These are phyloP conservation scores for Xanthia togata DNA, from an alignment of 2,888 invertebrate genomes.

Conservation along the genomic window DNA sequence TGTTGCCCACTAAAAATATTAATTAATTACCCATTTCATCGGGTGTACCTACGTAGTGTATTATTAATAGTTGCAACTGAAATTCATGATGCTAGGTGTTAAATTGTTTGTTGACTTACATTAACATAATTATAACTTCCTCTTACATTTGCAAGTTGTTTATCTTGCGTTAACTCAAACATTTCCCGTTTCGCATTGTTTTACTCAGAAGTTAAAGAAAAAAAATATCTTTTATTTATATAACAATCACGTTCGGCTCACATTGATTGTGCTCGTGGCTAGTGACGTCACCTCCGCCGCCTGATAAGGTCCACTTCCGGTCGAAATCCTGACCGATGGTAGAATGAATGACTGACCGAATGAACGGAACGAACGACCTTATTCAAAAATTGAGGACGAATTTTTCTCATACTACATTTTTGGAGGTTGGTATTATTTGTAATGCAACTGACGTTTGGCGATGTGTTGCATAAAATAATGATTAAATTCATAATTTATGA, in stretches of 20 bases:
- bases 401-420: constrained; percentile 55
- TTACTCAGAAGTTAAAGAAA: constrained; percentile 78
- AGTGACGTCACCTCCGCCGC: constrained; percentile 87
- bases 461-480: constrained; percentile 63
- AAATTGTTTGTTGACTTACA: constrained; percentile 64
- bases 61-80: constrained; percentile 23
- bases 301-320: constrained; percentile 89
- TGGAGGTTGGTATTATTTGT: constrained; percentile 41
- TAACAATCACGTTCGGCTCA: constrained; percentile 87
- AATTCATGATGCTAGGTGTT: constrained; percentile 42
- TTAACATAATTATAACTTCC: constrained; percentile 70
- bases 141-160: constrained; percentile 65
- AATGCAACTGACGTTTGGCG: constrained; percentile 51
- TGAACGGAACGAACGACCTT: constrained; percentile 74
- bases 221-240: constrained; percentile 84
- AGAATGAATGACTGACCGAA: constrained; percentile 77
- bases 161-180: constrained; percentile 76
- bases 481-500: constrained; percentile 67
- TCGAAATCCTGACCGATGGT: constrained; percentile 79
- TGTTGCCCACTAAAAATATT: constrained; percentile 55
- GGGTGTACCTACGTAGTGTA: neutral
- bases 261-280: constrained; percentile 79
- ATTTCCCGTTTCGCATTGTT: constrained; percentile 84
- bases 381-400: constrained; percentile 69
- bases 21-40: constrained; percentile 48